Evolutionary conservation across 2,113 vertebrate species (phyloP).

Genomic region (Glareola pratincola): DNA sequence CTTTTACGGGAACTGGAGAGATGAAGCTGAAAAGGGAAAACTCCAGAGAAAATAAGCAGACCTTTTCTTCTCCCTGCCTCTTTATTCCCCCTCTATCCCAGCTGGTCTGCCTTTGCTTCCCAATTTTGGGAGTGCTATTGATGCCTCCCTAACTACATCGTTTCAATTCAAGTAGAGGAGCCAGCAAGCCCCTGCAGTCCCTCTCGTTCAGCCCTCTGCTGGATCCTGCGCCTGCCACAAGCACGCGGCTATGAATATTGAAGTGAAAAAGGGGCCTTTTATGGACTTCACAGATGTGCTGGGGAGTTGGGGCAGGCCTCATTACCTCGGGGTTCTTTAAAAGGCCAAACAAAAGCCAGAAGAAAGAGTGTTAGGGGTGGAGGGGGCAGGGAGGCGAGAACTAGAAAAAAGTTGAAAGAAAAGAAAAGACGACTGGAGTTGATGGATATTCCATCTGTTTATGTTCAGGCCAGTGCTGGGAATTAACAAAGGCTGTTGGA

Average conservation of each 20-base stretch:
- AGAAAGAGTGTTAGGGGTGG: constrained; percentile 10
- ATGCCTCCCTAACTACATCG: neutral
- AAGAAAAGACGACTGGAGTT: constrained; percentile 49
- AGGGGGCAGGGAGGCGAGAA: constrained; percentile 44
- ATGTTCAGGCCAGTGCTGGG: constrained; percentile 51
- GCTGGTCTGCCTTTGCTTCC: neutral
- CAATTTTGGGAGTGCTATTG: neutral
- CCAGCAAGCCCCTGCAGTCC: neutral
- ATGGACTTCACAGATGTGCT: constrained; percentile 72
- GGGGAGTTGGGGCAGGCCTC: constrained; percentile 63
- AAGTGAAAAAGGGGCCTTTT: constrained; percentile 42
- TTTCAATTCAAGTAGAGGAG: neutral
- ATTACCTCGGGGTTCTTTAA: constrained; percentile 65
- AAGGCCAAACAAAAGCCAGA: constrained; percentile 64
- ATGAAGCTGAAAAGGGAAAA: neutral
- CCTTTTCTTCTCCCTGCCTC: neutral
- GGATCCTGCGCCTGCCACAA: constrained; percentile 34
- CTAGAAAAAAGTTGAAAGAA: constrained; percentile 51
- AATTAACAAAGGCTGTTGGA: constrained; percentile 62
- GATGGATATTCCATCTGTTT: constrained; percentile 81
- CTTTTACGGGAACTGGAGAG: neutral
- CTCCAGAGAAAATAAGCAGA: neutral
- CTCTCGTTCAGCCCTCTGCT: neutral
- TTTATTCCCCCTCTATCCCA: neutral
- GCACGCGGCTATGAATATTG: constrained; percentile 66